These are phyloP conservation scores for Alexandromys fortis DNA, from an alignment of 2,113 vertebrate genomes.

Conservation along the genomic window DNA sequence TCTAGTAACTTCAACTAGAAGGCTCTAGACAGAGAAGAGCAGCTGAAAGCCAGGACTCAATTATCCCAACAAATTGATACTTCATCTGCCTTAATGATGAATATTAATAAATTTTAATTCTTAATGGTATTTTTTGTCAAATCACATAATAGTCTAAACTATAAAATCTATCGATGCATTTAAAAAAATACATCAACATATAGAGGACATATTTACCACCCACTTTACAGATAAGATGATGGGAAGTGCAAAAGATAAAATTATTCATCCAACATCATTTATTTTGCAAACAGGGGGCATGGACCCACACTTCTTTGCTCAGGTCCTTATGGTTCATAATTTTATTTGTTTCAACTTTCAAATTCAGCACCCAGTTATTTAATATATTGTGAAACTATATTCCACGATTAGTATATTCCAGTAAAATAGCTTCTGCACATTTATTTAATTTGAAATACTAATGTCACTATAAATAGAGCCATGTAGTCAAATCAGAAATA, in stretches of 20 bases:
- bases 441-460: background rate
- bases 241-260: background rate
- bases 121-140: background rate
- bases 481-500: background rate
- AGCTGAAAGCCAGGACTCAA: too few species aligned
- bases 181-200: background rate
- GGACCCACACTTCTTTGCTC: background rate
- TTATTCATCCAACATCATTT: rapidly evolving
- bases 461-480: background rate
- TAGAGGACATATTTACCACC: background rate
- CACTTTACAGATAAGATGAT: background rate
- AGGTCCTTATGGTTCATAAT: background rate
- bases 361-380: background rate
- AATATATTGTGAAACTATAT: background rate
- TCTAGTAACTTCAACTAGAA: too few species aligned
- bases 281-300: background rate
- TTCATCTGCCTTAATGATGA: background rate
- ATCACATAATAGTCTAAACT: background rate
- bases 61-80: too few species aligned
- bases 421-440: background rate
- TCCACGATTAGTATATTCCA: background rate
- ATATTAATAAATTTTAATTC: background rate
- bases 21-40: too few species aligned
- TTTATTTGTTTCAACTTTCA: background rate
- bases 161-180: background rate